These are phyloP conservation scores for Chesias legatella DNA, from an alignment of 2,888 invertebrate genomes.

Conservation along the genomic window DNA sequence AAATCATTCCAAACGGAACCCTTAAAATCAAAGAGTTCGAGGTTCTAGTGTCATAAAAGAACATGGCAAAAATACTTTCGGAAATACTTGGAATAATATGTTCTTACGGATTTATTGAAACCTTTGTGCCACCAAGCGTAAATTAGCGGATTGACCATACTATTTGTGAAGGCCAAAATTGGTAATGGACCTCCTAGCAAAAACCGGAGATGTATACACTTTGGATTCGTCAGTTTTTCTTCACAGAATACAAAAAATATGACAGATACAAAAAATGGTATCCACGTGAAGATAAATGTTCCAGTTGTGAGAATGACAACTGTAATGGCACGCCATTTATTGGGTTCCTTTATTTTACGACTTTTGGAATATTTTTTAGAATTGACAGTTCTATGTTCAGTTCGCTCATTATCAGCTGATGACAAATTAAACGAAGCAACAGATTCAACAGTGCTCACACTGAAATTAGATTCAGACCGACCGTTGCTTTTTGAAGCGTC, in stretches of 20 bases:
- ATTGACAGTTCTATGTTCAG: slow-evolving; percentile 1
- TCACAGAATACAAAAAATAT: slow-evolving; percentile 78
- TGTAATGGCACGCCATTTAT: slow-evolving; percentile 82
- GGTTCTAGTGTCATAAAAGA: neutral
- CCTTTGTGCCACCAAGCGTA: slow-evolving; percentile 87
- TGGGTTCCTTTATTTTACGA: slow-evolving; percentile 52
- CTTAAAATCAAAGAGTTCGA: slow-evolving; percentile 24
- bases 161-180: slow-evolving; percentile 81
- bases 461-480: slow-evolving; percentile 47
- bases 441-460: slow-evolving; percentile 51
- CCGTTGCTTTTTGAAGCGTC: slow-evolving; percentile 24
- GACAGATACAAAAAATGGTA: slow-evolving; percentile 81
- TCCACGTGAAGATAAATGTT: slow-evolving; percentile 82
- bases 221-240: slow-evolving; percentile 59
- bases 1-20: neutral
- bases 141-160: slow-evolving; percentile 83
- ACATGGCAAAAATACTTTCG: slow-evolving; percentile 19
- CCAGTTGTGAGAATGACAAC: slow-evolving; percentile 82
- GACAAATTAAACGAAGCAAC: slow-evolving; percentile 25
- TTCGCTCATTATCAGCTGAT: slow-evolving; percentile 27
- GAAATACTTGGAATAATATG: slow-evolving; percentile 35
- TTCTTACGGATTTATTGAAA: slow-evolving; percentile 74
- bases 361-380: slow-evolving; percentile 18
- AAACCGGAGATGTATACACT: slow-evolving; percentile 69
- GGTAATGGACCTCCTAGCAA: slow-evolving; percentile 81